Conservation (phyloP, 2,113 vertebrate species). For the Pandion haliaetus region DNA sequence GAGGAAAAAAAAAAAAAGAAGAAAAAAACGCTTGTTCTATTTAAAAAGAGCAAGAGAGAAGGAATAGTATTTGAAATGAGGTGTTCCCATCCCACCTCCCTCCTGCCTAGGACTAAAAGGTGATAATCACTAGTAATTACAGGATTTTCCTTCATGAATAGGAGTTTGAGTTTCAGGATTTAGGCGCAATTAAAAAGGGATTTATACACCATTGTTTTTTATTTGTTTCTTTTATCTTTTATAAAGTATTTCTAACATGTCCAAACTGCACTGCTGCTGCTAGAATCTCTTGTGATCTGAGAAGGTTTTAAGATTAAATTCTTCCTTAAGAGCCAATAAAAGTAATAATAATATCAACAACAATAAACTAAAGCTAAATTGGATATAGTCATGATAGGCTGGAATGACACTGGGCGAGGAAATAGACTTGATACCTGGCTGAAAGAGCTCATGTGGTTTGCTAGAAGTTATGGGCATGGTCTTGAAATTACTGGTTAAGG, state of each 20-base stretch:
- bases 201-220: conserved; percentile 37
- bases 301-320: conserved; percentile 45
- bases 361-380: not conserved
- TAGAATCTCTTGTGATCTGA: conserved; percentile 48
- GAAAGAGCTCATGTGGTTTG: not conserved
- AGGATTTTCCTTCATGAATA: conserved; percentile 53
- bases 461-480: not conserved
- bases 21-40: not conserved
- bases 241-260: conserved; percentile 16
- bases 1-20: no score
- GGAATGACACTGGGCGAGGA: not conserved
- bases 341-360: not conserved
- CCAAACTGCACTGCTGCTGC: conserved; percentile 18
- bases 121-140: conserved; percentile 40
- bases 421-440: not conserved
- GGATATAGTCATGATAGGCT: not conserved
- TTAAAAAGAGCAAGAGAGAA: not conserved
- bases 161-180: conserved; percentile 50
- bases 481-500: not conserved
- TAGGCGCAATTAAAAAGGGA: conserved; percentile 61
- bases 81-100: conserved; percentile 44
- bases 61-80: not conserved
- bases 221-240: conserved; percentile 51
- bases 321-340: conserved; percentile 17
- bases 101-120: conserved; percentile 55